Conservation (phyloP, 2,797 vertebrate species). For the Chaetodon trifasciatus region DNA sequence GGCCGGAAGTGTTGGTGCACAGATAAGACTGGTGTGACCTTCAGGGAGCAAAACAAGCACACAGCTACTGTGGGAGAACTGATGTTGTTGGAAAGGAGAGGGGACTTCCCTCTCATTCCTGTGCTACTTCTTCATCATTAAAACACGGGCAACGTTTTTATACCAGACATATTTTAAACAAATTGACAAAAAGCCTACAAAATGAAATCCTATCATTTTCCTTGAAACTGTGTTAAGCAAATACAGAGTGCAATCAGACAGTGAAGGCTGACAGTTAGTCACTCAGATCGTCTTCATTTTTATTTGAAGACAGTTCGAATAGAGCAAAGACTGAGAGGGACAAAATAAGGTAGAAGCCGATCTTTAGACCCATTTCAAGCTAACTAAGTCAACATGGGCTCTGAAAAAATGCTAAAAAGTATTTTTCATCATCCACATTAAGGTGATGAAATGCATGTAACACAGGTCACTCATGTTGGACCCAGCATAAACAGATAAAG, state of each 20-base stretch:
- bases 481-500: background rate
- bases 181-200: background rate
- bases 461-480: background rate
- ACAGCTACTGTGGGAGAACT: constrained; percentile 51
- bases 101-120: background rate
- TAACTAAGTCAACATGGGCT: background rate
- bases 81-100: constrained; percentile 14
- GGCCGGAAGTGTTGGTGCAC: constrained; percentile 64
- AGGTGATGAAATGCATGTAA: background rate
- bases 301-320: background rate
- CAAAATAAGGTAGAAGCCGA: background rate
- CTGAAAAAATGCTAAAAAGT: background rate
- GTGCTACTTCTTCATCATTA: background rate
- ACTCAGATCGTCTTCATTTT: background rate
- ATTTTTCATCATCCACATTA: background rate
- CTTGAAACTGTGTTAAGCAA: background rate
- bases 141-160: background rate
- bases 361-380: background rate
- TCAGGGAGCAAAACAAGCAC: constrained; percentile 59
- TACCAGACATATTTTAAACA: background rate
- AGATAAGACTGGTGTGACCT: constrained; percentile 72
- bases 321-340: background rate
- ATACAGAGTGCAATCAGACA: background rate
- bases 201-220: background rate
- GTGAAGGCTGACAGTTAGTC: background rate